Percentiles rank a stretch among this genome's conserved stretches.
phyloP scores from a whole-genome alignment of 2,113 vertebrate genomes.

The Rhodinocichla rosea region DNA sequence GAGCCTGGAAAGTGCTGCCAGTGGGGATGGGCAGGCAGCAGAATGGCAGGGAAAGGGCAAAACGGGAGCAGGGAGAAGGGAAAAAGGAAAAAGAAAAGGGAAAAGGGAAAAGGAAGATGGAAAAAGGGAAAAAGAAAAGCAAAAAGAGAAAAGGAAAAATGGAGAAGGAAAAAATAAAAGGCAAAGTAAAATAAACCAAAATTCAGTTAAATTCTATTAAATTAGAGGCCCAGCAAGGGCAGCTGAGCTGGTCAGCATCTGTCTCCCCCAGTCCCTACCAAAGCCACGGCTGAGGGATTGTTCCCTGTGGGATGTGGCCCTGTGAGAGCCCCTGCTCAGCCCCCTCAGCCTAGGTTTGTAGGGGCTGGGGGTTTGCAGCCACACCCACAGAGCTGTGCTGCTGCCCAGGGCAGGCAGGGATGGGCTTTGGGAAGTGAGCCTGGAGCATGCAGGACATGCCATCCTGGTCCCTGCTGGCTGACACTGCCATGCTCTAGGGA shows the following conservation, averaged over 20 bases:
- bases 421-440: not conserved
- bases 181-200: not conserved
- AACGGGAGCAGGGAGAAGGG: not conserved
- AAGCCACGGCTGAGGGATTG: not conserved
- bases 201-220: not conserved
- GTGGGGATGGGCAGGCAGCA: not conserved
- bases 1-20: not conserved
- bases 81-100: rapidly evolving
- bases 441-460: rapidly evolving
- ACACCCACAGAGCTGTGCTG: not conserved
- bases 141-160: too few species aligned
- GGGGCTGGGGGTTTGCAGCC: not conserved
- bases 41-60: not conserved
- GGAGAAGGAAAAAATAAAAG: too few species aligned
- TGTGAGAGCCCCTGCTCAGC: not conserved
- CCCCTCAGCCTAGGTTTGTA: not conserved
- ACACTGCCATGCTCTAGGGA: not conserved
- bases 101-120: too few species aligned
- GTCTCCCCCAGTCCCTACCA: not conserved
- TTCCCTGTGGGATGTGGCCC: not conserved
- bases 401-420: not conserved
- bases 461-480: not conserved
- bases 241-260: not conserved
- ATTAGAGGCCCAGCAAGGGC: not conserved
- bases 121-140: not conserved